phyloP scores from a whole-genome alignment of 2,113 vertebrate genomes.

The Aplodontia rufa region DNA sequence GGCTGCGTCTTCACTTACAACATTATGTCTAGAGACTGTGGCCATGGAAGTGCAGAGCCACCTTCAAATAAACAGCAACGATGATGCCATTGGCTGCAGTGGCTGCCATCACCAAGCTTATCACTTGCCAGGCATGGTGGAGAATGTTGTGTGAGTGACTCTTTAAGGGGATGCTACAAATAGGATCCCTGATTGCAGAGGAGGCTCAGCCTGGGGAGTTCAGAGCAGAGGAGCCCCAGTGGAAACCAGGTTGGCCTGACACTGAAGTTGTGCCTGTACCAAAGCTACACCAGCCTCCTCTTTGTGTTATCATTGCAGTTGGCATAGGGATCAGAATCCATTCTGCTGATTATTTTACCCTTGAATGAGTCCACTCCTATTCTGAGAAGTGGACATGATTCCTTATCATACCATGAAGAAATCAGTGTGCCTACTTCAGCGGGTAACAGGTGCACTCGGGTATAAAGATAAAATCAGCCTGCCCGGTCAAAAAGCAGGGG shows the following conservation, averaged over 20 bases:
- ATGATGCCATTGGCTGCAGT: not conserved
- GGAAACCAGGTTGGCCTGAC: not conserved
- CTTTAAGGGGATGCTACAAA: not conserved
- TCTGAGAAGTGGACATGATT: not conserved
- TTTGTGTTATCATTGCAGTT: not conserved
- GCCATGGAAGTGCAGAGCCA: not conserved
- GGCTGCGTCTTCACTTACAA: not conserved
- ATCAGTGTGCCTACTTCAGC: not conserved
- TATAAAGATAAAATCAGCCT: not conserved
- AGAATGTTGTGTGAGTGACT: no score
- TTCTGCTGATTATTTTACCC: not conserved
- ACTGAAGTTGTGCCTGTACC: not conserved
- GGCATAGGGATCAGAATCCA: not conserved
- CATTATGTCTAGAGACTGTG: not conserved
- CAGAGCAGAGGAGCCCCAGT: not conserved
- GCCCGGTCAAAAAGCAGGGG: not conserved
- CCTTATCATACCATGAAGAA: not conserved
- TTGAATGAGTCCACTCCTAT: not conserved
- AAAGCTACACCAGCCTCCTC: not conserved
- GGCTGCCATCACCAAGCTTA: no score
- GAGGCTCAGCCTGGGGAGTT: not conserved
- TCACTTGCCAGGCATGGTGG: fast-evolving
- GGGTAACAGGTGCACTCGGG: not conserved
- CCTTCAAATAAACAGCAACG: no score
- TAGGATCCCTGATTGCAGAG: not conserved